phyloP scores from a whole-genome alignment of 2,888 invertebrate species.

The Tinea pellionella region DNA sequence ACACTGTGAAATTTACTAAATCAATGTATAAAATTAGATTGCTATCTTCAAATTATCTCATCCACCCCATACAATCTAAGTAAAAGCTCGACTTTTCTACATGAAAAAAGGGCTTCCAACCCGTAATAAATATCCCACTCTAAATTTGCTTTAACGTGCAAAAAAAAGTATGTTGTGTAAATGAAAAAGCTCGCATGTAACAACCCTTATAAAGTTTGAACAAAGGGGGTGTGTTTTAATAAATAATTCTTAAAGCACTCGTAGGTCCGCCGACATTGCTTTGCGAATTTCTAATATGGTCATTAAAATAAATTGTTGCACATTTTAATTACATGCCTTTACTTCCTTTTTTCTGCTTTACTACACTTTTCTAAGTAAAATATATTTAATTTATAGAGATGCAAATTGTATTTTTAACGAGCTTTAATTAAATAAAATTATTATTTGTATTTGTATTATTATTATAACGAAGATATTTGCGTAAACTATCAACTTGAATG shows the following conservation, averaged over 20 bases:
- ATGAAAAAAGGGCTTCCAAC: background rate
- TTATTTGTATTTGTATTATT: too few relatives aligned
- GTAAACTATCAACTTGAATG: too few relatives aligned
- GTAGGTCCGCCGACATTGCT: background rate
- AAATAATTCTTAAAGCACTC: slow-evolving; percentile 4
- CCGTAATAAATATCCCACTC: background rate
- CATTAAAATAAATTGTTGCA: slow-evolving; percentile 1
- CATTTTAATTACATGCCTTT: background rate
- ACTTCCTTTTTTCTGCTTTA: background rate
- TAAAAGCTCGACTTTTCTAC: background rate
- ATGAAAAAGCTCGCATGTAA: background rate
- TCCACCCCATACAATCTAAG: background rate
- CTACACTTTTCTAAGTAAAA: background rate
- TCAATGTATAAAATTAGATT: too few relatives aligned
- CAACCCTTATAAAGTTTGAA: background rate
- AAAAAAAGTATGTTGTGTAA: slow-evolving; percentile 2
- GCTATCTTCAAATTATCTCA: background rate
- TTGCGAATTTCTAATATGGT: slow-evolving; percentile 1
- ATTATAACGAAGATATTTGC: too few relatives aligned
- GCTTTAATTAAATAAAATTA: too few relatives aligned
- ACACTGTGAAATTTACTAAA: too few relatives aligned
- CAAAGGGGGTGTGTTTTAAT: background rate
- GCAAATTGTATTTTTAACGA: background rate
- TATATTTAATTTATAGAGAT: background rate
- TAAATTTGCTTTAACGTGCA: background rate